These are phyloP conservation scores for Drosophila nigricruria DNA, from an alignment of 2,888 invertebrate genomes.

Conservation along the genomic window DNA sequence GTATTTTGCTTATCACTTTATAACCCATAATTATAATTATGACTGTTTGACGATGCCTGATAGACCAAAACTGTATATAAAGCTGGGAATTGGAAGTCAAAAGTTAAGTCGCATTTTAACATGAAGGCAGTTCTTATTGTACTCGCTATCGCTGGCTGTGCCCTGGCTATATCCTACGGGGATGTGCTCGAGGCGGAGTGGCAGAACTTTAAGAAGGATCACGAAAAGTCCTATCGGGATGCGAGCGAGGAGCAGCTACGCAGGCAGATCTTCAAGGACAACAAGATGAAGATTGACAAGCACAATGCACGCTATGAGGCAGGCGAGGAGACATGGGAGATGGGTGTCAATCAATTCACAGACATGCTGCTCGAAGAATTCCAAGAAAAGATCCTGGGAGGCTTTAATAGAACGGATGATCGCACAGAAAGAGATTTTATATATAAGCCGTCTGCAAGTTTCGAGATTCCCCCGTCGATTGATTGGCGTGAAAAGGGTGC, in stretches of 20 bases:
- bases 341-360: slow-evolving; percentile 92
- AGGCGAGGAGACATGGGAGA: slow-evolving; percentile 88
- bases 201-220: slow-evolving; percentile 81
- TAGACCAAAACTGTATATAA: not conserved
- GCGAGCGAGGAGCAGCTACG: slow-evolving; percentile 92
- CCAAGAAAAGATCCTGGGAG: slow-evolving; percentile 81
- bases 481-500: slow-evolving; percentile 94
- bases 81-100: slow-evolving; percentile 82
- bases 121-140: slow-evolving; percentile 26
- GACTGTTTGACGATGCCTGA: not conserved
- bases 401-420: slow-evolving; percentile 27
- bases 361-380: slow-evolving; percentile 95
- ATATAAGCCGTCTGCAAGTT: slow-evolving; percentile 86
- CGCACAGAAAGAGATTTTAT: slow-evolving; percentile 47
- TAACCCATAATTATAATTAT: not conserved
- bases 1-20: not conserved
- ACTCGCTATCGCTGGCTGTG: slow-evolving; percentile 2
- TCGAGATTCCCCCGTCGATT: slow-evolving; percentile 89
- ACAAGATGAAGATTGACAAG: slow-evolving; percentile 91
- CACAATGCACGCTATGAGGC: slow-evolving; percentile 91
- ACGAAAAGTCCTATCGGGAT: slow-evolving; percentile 88
- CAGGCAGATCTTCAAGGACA: slow-evolving; percentile 94
- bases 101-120: not conserved
- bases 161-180: not conserved
- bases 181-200: slow-evolving; percentile 17